Evolutionary conservation across 2,113 vertebrate genomes (phyloP), one percentile per base, ranked within the genome.

Genomic region (Cercopithecus mona): DNA sequence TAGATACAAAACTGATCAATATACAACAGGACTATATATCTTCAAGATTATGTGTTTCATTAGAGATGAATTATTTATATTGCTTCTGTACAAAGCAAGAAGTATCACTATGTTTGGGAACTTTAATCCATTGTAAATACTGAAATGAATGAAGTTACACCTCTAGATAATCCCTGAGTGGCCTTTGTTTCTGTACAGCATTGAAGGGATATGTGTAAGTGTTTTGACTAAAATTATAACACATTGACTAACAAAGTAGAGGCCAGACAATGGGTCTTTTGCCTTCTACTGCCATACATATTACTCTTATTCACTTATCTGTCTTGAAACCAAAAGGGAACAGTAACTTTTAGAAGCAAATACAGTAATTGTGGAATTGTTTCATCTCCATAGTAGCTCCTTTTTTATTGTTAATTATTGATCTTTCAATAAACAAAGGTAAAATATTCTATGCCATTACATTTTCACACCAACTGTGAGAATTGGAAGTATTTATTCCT

Each of bases 281-380:
- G 22, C 81, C 55, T 94, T 93, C 85, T 86, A 38, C 6, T 91
- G 8, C 25, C 32, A 48, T 25, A n/a, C 32, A 0, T 11, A 52
- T 45, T 22, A 83, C 8, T 81, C 7, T 83, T 66, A 86, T 57
- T 85, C 40, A 17, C 38, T 88, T 38, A 64, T 70, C 8, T 40
- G 14, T 86, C 50, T 84, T 92, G 12, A 83, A 88, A 96, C 80
- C 23, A 95, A 95, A 86, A 92, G 17, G 7, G 2, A 97, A 81
- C 23, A 25, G 27, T 70, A 35, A 13, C 57, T 86, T 95, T 94
- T 80, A 52, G 68, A 97, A 96, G 48, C 18, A 90, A 90, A 90
- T 20, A 70, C 6, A 80, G 48, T 78, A 79, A 85, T 8, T 59
- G 0, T 38, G 59, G 48, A 18, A 40, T 93, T 78, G 18, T 88